Base-by-base conservation (phyloP, 2,888 invertebrate genomes). In the Rotaria socialis region DNA sequence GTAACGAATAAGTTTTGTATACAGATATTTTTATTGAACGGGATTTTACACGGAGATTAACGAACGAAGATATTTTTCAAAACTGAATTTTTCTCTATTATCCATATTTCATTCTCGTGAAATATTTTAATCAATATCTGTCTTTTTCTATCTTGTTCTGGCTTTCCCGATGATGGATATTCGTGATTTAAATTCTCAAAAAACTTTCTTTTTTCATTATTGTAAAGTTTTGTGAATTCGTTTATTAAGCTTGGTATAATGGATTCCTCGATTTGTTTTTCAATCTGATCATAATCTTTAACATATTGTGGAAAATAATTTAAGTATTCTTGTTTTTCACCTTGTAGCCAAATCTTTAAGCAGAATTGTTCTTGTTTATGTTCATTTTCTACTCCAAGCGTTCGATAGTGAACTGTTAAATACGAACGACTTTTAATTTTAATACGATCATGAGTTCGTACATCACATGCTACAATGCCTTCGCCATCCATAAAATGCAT, bases 391-490 rank as follows among this genome's bases (percentile, higher is more conserved):
- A 80, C 14, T 47, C 80, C 80, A 24, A 80, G 11, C 10, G 80
- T 80, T 67, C 35, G 35, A 35, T 16, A 67, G 24, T 35, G 67
- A 67, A 80, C 8, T 11, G 47, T 5, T 11, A 80, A 43, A n/a
- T 80, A 80, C 11, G 80, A 80, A 24, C 47, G 80, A 47, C 22
- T 80, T 43, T 80, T 80, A 47, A 80, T 60, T n/a, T 80, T 80
- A 14, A 80, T 80, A 24, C 80, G 47, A 80, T 80, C 16, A 47
- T 80, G 35, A 2, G 47, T 80, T 11, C 2, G 22, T 2, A 47
- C 1, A n/a, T 80, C 75, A 75, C 75, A 75, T 19, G 75, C 75
- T 3, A 75, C 75, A 43, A 75, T 75, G 7, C 75, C 75, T 75
- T 75, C 43, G 16, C 75, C 75, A 43, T 75, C 43, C 35, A 24